Conservation (phyloP, 2,113 vertebrate genomes). For the Myrmecobius fasciatus region DNA sequence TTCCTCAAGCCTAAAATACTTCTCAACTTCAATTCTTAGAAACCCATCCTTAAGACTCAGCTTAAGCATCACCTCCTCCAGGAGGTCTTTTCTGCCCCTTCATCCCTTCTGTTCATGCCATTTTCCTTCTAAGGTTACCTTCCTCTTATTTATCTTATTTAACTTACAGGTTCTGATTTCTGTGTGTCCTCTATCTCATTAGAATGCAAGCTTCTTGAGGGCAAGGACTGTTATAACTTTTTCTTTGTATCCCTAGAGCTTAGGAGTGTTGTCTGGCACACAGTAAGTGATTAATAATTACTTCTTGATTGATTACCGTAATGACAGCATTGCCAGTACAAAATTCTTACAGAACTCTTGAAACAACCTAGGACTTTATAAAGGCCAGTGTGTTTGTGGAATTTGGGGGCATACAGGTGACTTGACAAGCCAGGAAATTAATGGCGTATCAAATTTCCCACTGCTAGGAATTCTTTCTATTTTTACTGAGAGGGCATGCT, state of each 20-base stretch:
- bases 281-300: neutral
- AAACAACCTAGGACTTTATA: neutral
- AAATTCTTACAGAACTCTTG: neutral
- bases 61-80: neutral
- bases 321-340: neutral
- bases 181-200: neutral
- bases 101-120: neutral
- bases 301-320: neutral
- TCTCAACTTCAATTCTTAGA: neutral
- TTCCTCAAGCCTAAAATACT: neutral
- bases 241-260: neutral
- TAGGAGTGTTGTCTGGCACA: neutral
- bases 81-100: neutral
- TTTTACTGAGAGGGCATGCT: neutral
- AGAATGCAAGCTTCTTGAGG: neutral
- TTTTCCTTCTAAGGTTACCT: neutral
- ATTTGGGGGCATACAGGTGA: neutral
- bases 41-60: neutral
- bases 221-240: neutral
- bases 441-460: neutral
- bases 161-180: neutral
- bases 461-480: neutral
- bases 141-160: too few relatives aligned
- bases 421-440: neutral
- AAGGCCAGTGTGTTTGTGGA: neutral